Percentiles rank a stretch among this genome's conserved stretches.
Conservation (phyloP, 2,797 vertebrate species). For the Eremophila alpestris region DNA sequence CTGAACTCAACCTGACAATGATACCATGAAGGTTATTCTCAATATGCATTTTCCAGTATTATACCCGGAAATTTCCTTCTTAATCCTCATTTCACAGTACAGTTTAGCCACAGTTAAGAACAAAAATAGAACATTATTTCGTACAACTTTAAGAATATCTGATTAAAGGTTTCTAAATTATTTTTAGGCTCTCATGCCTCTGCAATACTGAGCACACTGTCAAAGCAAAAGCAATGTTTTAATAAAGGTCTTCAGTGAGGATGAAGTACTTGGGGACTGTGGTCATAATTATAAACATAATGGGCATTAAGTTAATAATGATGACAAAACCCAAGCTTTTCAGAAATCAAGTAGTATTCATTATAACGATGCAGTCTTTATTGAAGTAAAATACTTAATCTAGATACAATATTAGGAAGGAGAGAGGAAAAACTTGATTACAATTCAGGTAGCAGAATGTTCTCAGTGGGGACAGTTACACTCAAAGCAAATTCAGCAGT, state of each 20-base stretch:
- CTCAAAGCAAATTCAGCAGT: not conserved
- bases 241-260: not conserved
- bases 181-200: not conserved
- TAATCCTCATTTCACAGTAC: not conserved
- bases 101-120: not conserved
- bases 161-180: not conserved
- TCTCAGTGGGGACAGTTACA: not conserved
- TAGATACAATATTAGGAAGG: not conserved
- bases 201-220: not conserved
- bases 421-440: not conserved
- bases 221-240: not conserved
- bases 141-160: not conserved
- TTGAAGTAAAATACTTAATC: not conserved
- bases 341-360: not conserved
- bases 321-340: not conserved
- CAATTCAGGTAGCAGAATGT: not conserved
- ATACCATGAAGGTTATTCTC: not conserved
- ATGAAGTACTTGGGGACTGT: not conserved
- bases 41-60: not conserved
- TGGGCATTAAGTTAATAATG: not conserved
- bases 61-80: not conserved
- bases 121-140: not conserved
- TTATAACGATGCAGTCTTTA: not conserved
- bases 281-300: constrained; percentile 6
- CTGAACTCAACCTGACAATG: not conserved